Evolutionary conservation across 35 echinoderm and acorn worm genomes (phyloP).

Genomic region (Amphiura filiformis): DNA sequence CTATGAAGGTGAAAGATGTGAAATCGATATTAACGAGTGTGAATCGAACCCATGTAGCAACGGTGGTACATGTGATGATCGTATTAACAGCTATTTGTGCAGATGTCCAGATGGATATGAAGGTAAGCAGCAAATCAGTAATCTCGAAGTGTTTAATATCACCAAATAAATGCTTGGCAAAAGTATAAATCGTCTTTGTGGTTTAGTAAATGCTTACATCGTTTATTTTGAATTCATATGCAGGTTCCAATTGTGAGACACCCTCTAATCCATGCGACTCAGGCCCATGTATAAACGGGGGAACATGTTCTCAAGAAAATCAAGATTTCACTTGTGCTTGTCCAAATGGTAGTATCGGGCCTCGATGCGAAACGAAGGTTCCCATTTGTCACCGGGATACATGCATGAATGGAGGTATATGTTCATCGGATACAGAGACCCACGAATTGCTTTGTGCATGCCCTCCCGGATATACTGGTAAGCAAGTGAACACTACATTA

Average conservation of each 20-base stretch:
- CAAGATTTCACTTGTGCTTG: not conserved
- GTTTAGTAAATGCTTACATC: no score
- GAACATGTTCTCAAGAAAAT: not conserved
- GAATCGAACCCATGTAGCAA: not conserved
- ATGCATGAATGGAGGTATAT: not conserved
- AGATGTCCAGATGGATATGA: not conserved
- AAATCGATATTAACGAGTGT: not conserved
- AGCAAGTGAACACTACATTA: no score
- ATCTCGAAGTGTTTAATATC: no score
- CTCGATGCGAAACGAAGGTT: not conserved
- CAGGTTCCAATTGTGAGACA: not conserved
- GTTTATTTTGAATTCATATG: no score
- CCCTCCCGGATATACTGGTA: not conserved
- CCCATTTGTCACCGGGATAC: not conserved
- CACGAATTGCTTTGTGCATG: not conserved
- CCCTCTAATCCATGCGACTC: not conserved
- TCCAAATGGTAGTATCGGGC: not conserved
- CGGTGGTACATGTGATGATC: not conserved
- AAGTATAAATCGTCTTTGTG: no score
- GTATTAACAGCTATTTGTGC: not conserved
- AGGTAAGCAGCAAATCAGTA: not conserved
- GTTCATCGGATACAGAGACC: not conserved
- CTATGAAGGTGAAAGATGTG: constrained; percentile 12
- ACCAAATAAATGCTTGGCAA: no score
- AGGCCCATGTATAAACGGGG: not conserved